phyloP scores from a whole-genome alignment of 2,888 invertebrate genomes.

The Melinopterus prodromus region DNA sequence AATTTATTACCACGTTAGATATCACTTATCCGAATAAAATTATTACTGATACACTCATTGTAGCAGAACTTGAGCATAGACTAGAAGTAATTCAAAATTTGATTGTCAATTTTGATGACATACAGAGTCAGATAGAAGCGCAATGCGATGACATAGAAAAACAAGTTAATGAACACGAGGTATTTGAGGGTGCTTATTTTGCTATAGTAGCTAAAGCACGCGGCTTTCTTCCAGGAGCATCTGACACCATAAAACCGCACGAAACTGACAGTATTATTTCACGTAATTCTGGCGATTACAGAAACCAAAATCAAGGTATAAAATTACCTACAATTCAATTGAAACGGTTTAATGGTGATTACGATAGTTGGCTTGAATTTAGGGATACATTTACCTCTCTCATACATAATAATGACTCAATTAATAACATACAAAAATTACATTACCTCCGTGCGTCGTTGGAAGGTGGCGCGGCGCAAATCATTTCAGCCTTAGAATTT shows the following conservation, averaged over 20 bases:
- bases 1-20: background rate
- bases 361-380: conserved; percentile 27
- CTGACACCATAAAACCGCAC: too few species aligned
- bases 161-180: background rate
- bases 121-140: background rate
- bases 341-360: conserved; percentile 19
- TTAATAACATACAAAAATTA: conserved; percentile 23
- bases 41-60: background rate
- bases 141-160: background rate
- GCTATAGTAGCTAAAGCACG: background rate
- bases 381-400: conserved; percentile 14
- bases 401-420: conserved; percentile 16
- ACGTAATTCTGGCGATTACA: too few species aligned
- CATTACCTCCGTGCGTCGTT: conserved; percentile 27
- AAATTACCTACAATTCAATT: conserved; percentile 21
- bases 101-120: background rate
- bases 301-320: background rate
- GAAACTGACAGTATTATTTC: too few species aligned
- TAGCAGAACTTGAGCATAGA: background rate
- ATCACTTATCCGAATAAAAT: background rate
- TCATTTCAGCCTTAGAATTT: conserved; percentile 18
- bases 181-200: conserved; percentile 6
- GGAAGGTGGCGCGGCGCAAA: conserved; percentile 12
- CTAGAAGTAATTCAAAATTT: background rate
- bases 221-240: background rate